Evolutionary conservation across 2,113 vertebrate species (phyloP), one percentile per base, ranked within the genome.

Genomic region (Archilochus colubris): DNA sequence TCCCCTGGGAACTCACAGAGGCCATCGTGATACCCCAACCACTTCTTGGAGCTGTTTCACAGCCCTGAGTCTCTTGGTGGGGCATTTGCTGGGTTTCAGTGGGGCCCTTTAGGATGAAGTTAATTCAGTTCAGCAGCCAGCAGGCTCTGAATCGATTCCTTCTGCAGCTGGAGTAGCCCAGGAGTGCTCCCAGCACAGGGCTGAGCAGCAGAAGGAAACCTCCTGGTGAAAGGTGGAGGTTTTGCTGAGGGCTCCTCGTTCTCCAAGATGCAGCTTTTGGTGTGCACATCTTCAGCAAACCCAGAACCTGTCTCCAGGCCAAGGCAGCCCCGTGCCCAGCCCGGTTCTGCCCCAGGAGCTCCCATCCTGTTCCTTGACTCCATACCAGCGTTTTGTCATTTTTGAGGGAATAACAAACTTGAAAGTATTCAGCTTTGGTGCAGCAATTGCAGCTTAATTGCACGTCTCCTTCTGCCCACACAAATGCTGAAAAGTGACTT

Each of bases 401-500:
- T 94, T 74, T 95, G 93, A 97, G 93, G 94, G 75, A 95, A 96
- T 94, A 95, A 96, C 91, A 96, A 96, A 93, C 91, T 95, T 83
- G 89, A 95, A 97, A 97, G 90, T 88, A 89, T 95, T 89, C 79
- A 22, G 93, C 91, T 95, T 94, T 21, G 93, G 94, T 97, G 96
- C 96, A 97, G 96, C 95, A 93, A 96, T 94, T 94, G 94, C 96
- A 96, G 96, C 88, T 94, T 95, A 97, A 96, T 97, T 97, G 95
- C 95, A 94, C 38, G 93, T 97, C 95, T 97, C 94, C 94, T 96
- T 95, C 96, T 97, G 96, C 96, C 96, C 96, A 97, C 95, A 95
- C 95, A 94, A 97, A 96, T 95, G 96, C 96, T 96, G 95, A 91
- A 95, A 95, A 97, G 96, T 96, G 96, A 97, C 96, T 97, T 97